Conservation (phyloP, 2,797 vertebrate genomes). For the Morelia viridis region DNA sequence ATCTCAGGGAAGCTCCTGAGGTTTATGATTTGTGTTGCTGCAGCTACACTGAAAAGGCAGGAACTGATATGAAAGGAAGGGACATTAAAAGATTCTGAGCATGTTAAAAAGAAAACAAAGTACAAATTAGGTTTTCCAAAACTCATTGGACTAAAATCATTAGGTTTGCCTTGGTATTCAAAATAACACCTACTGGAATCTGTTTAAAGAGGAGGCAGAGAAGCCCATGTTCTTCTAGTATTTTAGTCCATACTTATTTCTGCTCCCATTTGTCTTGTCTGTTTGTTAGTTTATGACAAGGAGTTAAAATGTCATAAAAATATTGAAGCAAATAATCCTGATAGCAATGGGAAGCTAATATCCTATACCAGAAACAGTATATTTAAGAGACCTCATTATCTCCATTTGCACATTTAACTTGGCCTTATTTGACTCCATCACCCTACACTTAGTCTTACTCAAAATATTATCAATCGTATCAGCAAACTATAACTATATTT, state of each 20-base stretch:
- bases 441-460: not conserved
- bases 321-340: not conserved
- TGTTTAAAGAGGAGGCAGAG: too few relatives aligned
- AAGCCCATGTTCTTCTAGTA: too few relatives aligned
- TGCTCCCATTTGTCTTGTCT: too few relatives aligned
- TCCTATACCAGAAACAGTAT: too few relatives aligned
- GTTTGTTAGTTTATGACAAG: not conserved
- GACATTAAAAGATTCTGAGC: not conserved
- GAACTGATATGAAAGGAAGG: not conserved
- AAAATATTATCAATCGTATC: not conserved
- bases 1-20: not conserved
- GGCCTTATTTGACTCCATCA: not conserved
- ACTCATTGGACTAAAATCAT: too few relatives aligned
- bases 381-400: too few relatives aligned
- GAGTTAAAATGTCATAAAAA: not conserved
- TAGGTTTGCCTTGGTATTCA: too few relatives aligned
- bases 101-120: not conserved
- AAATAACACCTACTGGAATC: too few relatives aligned
- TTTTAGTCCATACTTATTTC: too few relatives aligned
- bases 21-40: not conserved
- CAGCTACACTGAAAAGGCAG: not conserved
- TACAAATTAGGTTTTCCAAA: not conserved
- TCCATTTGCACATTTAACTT: too few relatives aligned
- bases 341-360: not conserved
- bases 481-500: not conserved